phyloP scores from a whole-genome alignment of 2,113 vertebrate species.

The Aspidoscelis tigris region DNA sequence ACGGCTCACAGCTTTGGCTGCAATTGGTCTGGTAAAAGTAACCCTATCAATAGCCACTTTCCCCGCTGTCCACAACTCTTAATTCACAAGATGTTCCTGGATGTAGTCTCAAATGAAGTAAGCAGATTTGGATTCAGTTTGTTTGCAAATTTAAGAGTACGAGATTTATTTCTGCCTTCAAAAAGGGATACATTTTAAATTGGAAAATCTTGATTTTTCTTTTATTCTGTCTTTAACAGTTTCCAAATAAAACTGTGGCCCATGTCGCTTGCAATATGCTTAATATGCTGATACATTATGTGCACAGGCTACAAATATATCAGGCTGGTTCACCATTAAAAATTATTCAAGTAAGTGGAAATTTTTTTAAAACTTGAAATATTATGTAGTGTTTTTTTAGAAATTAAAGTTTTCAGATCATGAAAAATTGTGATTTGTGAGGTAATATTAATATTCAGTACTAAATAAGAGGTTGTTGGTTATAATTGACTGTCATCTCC shows the following conservation, averaged over 20 bases:
- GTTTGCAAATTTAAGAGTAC: slow-evolving; percentile 1
- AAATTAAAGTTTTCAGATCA: not conserved
- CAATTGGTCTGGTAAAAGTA: too few relatives aligned
- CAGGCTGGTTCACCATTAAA: slow-evolving; percentile 93
- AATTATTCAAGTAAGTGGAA: slow-evolving; percentile 89
- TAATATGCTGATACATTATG: slow-evolving; percentile 92
- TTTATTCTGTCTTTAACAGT: slow-evolving; percentile 73
- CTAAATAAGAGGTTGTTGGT: not conserved
- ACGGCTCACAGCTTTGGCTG: too few relatives aligned
- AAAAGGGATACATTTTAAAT: not conserved
- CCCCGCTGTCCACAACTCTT: too few relatives aligned
- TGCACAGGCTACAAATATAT: slow-evolving; percentile 90
- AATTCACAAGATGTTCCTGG: too few relatives aligned
- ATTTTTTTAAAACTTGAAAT: not conserved
- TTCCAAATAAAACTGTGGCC: slow-evolving; percentile 96
- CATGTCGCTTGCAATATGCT: slow-evolving; percentile 96
- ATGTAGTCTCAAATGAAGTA: not conserved
- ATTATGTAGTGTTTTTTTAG: slow-evolving; percentile 8
- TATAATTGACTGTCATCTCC: not conserved
- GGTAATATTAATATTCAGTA: not conserved
- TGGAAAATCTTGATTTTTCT: not conserved
- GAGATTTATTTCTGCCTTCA: slow-evolving; percentile 8
- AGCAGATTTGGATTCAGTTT: slow-evolving; percentile 27
- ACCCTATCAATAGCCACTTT: too few relatives aligned
- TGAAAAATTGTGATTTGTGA: too few relatives aligned